Conservation (phyloP, 2,888 invertebrate genomes). For the Caenorhabditis sp. region DNA sequence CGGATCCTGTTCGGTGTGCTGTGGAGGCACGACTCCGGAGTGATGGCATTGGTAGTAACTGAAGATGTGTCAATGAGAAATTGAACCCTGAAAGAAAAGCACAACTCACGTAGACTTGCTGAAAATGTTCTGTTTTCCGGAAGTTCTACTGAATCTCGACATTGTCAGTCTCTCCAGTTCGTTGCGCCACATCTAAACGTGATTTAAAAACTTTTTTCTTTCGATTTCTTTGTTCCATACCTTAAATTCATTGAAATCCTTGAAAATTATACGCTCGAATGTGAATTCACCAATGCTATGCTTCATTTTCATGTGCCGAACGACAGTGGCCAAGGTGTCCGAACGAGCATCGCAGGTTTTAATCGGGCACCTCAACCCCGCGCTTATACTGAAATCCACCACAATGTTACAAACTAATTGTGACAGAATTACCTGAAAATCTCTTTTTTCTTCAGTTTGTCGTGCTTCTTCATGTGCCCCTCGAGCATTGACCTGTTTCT, state of each 20-base stretch:
- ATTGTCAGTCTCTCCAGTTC: slow-evolving; percentile 56
- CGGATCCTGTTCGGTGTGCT: background rate
- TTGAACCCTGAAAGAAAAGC: background rate
- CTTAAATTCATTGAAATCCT: slow-evolving; percentile 45
- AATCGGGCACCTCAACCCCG: slow-evolving; percentile 15
- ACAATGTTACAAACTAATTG: background rate
- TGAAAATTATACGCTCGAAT: slow-evolving; percentile 56
- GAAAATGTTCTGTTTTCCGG: slow-evolving; percentile 47
- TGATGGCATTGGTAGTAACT: slow-evolving; percentile 65
- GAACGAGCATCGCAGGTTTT: slow-evolving; percentile 34
- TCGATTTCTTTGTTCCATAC: too few species aligned
- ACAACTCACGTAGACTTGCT: slow-evolving; percentile 32
- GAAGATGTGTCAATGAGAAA: slow-evolving; percentile 1
- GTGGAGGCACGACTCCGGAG: slow-evolving; percentile 40
- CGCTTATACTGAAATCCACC: background rate
- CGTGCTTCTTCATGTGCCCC: slow-evolving; percentile 12
- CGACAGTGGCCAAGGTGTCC: slow-evolving; percentile 51
- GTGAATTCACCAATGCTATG: slow-evolving; percentile 35
- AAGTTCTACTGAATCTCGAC: slow-evolving; percentile 45
- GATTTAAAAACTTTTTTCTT: too few species aligned
- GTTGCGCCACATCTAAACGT: slow-evolving; percentile 39
- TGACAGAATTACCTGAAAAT: background rate
- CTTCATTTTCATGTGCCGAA: slow-evolving; percentile 47
- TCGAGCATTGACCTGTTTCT: background rate
- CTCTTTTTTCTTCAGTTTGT: background rate